Conservation (phyloP, 2,888 invertebrate genomes). For the Heliconius cydno region DNA sequence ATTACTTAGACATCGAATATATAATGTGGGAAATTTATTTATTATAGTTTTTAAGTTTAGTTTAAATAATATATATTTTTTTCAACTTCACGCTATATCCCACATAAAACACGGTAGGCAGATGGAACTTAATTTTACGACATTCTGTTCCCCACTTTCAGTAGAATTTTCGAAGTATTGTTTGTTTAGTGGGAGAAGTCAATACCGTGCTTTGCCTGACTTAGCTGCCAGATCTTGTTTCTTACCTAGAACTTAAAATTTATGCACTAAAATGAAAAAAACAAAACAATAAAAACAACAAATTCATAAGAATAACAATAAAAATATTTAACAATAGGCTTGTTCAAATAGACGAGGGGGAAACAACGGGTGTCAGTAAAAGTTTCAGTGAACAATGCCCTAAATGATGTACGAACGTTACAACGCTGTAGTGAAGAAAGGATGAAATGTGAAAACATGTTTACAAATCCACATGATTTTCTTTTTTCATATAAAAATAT, state of each 20-base stretch:
- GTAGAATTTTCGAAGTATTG: too few species aligned
- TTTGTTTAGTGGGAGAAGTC: too few species aligned
- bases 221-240: too few species aligned
- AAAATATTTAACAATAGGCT: constrained; percentile 17
- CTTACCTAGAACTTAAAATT: not conserved
- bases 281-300: not conserved
- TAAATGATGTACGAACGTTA: constrained; percentile 25
- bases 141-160: too few species aligned
- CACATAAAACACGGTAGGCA: too few species aligned
- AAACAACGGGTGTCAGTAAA: constrained; percentile 27
- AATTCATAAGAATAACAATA: constrained; percentile 8
- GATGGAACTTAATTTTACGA: too few species aligned
- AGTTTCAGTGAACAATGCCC: constrained; percentile 16
- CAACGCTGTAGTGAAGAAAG: not conserved
- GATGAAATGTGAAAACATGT: constrained; percentile 17
- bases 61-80: not conserved
- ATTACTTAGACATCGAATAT: not conserved
- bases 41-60: not conserved
- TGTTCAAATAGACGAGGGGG: not conserved
- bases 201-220: too few species aligned
- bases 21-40: not conserved
- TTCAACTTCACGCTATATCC: too few species aligned
- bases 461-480: constrained; percentile 17
- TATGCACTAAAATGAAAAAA: not conserved
- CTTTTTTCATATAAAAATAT: not conserved